A percentile compares a stretch with the other conserved stretches of the same genome.
These are phyloP conservation scores for Zaprionus gabonicus DNA, from an alignment of 1,140 invertebrate genomes.

Conservation along the genomic window DNA sequence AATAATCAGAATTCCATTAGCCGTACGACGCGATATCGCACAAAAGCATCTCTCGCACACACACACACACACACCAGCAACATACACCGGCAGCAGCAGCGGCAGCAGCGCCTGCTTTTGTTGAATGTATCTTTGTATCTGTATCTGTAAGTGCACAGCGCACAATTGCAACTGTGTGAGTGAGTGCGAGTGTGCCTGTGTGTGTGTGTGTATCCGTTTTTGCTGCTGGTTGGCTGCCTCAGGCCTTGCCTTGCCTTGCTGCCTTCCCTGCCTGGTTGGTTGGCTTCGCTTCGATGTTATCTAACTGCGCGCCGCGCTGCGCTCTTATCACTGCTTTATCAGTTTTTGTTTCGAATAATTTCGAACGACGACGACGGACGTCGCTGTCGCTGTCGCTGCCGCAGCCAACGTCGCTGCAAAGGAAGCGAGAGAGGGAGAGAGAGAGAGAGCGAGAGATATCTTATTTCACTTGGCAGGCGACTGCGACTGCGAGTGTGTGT, in stretches of 20 bases:
- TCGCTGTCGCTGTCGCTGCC: conserved; percentile 6
- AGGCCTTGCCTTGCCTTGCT: conserved; percentile 44
- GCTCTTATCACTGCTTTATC: conserved; percentile 84
- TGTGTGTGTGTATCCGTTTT: conserved; percentile 61
- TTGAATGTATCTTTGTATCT: conserved; percentile 69
- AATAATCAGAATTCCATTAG: conserved; percentile 85
- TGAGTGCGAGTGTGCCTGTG: conserved; percentile 15
- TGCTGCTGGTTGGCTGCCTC: conserved; percentile 60
- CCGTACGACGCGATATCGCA: conserved; percentile 83
- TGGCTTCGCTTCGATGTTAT: conserved; percentile 74
- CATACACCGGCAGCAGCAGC: not conserved
- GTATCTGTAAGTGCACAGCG: conserved; percentile 58
- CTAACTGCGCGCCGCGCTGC: conserved; percentile 83
- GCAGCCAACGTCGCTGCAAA: conserved; percentile 37
- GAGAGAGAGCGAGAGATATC: conserved; percentile 68
- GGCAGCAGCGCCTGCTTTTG: conserved; percentile 34
- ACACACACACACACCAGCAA: conserved; percentile 27
- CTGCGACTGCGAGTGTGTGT: conserved; percentile 25
- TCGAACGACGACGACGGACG: conserved; percentile 53
- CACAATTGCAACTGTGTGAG: conserved; percentile 51
- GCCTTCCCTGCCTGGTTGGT: conserved; percentile 52
- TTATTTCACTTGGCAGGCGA: conserved; percentile 73
- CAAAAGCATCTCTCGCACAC: conserved; percentile 76
- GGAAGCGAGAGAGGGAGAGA: conserved; percentile 66
- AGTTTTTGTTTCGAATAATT: conserved; percentile 84